Conservation (phyloP, 1,140 invertebrate species). For the Polypedilum pembai region DNA sequence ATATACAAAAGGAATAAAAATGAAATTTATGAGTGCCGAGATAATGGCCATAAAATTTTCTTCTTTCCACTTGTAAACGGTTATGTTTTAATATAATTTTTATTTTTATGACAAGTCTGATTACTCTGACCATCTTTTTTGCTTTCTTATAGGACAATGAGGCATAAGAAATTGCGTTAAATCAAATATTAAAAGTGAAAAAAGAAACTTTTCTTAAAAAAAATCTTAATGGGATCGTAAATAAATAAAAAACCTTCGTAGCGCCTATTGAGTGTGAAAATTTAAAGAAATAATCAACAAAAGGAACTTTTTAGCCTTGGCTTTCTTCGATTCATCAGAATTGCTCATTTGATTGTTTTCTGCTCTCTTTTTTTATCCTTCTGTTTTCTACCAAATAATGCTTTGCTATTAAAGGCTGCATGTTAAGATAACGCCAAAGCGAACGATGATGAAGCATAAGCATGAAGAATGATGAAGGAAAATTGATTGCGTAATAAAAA, state of each 20-base stretch:
- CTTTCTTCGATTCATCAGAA: constrained; percentile 7
- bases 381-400: neutral
- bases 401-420: neutral
- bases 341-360: constrained; percentile 24
- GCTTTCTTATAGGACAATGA: neutral
- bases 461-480: neutral
- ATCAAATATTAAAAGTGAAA: no score
- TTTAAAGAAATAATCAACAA: neutral
- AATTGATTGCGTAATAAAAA: constrained; percentile 27
- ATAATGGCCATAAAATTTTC: constrained; percentile 26
- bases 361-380: neutral
- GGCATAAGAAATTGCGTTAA: no score
- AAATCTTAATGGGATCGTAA: no score
- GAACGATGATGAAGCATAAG: constrained; percentile 18
- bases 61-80: constrained; percentile 11
- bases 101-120: constrained; percentile 18
- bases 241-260: no score
- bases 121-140: neutral
- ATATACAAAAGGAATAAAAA: neutral
- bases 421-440: constrained; percentile 7
- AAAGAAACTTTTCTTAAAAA: no score
- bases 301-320: neutral
- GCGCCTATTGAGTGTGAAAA: no score
- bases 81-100: constrained; percentile 20
- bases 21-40: constrained; percentile 21